Base-by-base conservation (phyloP, 2,888 invertebrate species). In the Agonopterix alstromeriana region DNA sequence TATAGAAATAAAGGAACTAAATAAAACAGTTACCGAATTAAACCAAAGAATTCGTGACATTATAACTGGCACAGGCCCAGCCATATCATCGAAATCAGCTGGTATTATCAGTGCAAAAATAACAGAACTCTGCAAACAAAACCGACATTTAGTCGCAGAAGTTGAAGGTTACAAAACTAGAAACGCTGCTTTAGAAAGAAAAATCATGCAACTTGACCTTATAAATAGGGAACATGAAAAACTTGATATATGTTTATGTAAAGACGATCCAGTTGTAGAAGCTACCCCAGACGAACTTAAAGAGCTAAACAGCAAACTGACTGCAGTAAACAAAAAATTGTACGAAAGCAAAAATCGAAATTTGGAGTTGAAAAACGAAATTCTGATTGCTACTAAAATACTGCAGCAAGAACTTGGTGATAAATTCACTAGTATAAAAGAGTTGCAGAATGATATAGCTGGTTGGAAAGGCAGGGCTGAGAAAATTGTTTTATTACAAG, bases 401-500 rank as follows among this genome's bases (percentile, higher is more conserved):
- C 69, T 95, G 11, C 92, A 93, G 62, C 93, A 93, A 69, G 95
- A 96, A 79, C 84, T 94, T 10, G 95, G 95, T 0, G 94, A 95
- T 49, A 90, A 89, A 58, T 91, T 93, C 41, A 91, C 90, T 2
- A 92, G 91, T 60, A 84, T 94, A 8, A 91, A 91, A 59, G 87
- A 90, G 47, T 67, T 94, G 36, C 89, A 90, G 45, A 89, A 89
- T 57, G 87, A 90, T 52, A 77, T 90, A 46, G 85, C 90, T 42
- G 91, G 91, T 9, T 95, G 95, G 95, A 92, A 94, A 55, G 95
- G 95, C 0, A 88, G 95, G 54, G 93, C 95, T 1, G 94, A 95
- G 63, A 93, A 94, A 65, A 94, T 95, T 51, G 72, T 92, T 0
- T 77, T 91, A 10, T 74, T 95, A 45, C 94, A 94, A 66, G 91